phyloP scores from a whole-genome alignment of 2,113 vertebrate species.

The Ammodytes marinus region DNA sequence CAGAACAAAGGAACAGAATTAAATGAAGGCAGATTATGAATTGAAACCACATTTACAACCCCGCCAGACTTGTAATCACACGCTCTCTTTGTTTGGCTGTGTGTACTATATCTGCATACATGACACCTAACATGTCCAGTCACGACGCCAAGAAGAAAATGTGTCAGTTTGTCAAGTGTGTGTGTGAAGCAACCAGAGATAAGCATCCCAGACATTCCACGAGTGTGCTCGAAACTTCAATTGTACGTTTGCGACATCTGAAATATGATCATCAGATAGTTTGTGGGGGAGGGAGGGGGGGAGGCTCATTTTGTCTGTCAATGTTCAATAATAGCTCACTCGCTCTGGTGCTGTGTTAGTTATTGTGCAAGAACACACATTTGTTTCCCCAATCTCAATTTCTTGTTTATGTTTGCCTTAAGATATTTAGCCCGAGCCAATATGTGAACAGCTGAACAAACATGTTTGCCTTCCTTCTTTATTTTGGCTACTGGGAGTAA shows the following conservation, averaged over 20 bases:
- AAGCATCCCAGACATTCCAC: background rate
- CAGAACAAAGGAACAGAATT: background rate
- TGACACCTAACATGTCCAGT: background rate
- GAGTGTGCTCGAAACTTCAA: background rate
- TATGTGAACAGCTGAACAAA: constrained; percentile 27
- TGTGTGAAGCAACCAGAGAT: background rate
- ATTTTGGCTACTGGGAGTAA: background rate
- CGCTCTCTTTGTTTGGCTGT: background rate
- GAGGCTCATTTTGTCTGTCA: constrained; percentile 2
- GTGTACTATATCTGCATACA: background rate
- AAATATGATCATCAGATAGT: too few species aligned
- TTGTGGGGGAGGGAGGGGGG: background rate
- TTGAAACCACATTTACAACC: background rate
- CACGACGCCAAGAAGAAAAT: background rate
- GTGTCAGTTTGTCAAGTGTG: background rate
- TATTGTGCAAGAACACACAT: background rate
- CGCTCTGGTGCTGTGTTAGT: background rate
- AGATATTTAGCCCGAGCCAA: background rate
- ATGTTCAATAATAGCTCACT: background rate
- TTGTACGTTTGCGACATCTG: background rate
- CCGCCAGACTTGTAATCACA: background rate
- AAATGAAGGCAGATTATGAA: background rate
- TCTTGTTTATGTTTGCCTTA: background rate
- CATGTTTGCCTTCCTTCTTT: background rate
- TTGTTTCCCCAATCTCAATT: background rate